phyloP scores from a whole-genome alignment of 2,113 vertebrate species.

The Pterocles orientalis region DNA sequence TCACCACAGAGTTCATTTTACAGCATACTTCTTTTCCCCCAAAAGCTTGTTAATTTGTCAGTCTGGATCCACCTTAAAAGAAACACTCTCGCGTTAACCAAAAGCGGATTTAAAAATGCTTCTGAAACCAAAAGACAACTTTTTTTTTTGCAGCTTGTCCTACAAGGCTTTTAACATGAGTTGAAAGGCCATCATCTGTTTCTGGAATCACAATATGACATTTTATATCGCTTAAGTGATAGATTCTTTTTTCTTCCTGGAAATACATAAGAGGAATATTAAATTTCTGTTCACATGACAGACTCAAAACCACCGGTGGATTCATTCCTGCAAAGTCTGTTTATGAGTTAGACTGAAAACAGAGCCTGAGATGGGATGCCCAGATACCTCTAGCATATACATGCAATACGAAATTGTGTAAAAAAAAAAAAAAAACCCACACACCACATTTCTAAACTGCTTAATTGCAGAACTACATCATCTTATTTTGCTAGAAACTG shows the following conservation, averaged over 20 bases:
- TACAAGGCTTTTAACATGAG: background rate
- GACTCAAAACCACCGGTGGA: background rate
- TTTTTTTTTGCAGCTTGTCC: background rate
- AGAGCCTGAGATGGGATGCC: background rate
- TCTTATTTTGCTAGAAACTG: background rate
- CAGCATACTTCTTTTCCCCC: background rate
- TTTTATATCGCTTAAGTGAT: background rate
- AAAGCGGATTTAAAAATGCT: background rate
- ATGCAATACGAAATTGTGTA: background rate
- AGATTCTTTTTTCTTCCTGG: background rate
- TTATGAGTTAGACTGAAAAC: background rate
- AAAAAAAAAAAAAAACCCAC: too few relatives aligned
- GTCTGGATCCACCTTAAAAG: background rate
- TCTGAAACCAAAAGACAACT: background rate
- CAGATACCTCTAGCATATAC: background rate
- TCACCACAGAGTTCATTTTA: background rate
- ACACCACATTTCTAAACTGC: background rate
- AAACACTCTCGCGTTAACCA: background rate
- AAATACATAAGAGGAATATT: background rate
- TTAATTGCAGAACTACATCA: background rate
- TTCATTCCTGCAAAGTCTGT: background rate
- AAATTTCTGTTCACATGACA: background rate
- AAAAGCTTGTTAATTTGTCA: background rate
- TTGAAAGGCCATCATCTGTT: background rate
- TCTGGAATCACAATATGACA: background rate